These are phyloP conservation scores for Campaea margaritaria DNA, from an alignment of 2,888 invertebrate species.

Conservation along the genomic window DNA sequence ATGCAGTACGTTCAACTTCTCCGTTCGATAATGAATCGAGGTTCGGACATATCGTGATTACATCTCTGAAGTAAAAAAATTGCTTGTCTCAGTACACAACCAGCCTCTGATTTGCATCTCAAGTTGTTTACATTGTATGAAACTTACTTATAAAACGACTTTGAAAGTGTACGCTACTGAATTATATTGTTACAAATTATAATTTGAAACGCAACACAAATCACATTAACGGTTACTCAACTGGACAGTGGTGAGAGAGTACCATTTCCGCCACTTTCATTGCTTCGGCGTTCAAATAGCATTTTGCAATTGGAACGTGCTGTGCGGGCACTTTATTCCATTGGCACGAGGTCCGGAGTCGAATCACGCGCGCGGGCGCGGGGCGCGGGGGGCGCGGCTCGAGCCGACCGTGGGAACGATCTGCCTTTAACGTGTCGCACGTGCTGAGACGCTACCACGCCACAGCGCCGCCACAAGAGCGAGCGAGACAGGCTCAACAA, in stretches of 20 bases:
- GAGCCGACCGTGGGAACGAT: slow-evolving; percentile 83
- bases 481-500: slow-evolving; percentile 57
- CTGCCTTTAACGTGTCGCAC: slow-evolving; percentile 85
- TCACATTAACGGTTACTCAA: slow-evolving; percentile 33
- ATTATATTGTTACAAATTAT: not conserved
- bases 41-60: no score
- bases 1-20: no score
- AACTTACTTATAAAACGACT: no score
- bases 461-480: slow-evolving; percentile 64
- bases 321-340: slow-evolving; percentile 80
- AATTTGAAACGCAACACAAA: not conserved
- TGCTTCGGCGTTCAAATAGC: slow-evolving; percentile 64
- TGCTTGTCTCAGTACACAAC: no score
- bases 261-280: slow-evolving; percentile 74
- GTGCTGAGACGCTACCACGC: slow-evolving; percentile 74
- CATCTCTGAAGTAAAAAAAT: no score
- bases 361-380: slow-evolving; percentile 67
- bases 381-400: slow-evolving; percentile 58
- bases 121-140: no score
- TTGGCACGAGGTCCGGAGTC: slow-evolving; percentile 72
- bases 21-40: no score
- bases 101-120: no score
- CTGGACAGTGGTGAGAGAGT: slow-evolving; percentile 52
- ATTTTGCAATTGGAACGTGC: slow-evolving; percentile 82
- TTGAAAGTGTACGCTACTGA: no score